phyloP scores from a whole-genome alignment of 2,113 vertebrate species.

The Xiphias gladius region DNA sequence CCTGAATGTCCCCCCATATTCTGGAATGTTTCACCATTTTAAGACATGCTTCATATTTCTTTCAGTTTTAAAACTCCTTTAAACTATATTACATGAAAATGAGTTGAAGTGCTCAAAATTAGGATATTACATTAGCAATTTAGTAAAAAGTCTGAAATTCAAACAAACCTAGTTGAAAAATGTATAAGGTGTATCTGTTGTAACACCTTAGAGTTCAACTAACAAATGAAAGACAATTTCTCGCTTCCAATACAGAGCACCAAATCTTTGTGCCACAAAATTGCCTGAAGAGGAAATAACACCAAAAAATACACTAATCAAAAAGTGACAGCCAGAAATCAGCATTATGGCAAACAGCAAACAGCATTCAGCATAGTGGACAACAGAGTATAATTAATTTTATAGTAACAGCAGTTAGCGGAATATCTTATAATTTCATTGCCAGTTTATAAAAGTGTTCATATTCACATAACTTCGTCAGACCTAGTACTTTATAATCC shows the following conservation, averaged over 20 bases:
- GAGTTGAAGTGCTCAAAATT: background rate
- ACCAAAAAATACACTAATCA: background rate
- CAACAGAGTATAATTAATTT: background rate
- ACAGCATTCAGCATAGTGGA: background rate
- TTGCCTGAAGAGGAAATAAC: too few species aligned
- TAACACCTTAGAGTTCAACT: background rate
- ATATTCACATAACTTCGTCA: background rate
- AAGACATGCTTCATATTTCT: constrained; percentile 38
- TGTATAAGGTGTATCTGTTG: background rate
- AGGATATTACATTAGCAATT: background rate
- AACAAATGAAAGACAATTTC: background rate
- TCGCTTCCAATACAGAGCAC: too few species aligned
- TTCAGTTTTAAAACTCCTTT: constrained; percentile 22
- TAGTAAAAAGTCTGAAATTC: background rate
- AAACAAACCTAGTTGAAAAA: too few species aligned
- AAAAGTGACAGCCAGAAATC: background rate
- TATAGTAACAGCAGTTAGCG: background rate
- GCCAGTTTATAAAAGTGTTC: background rate
- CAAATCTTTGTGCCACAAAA: too few species aligned
- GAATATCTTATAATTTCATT: background rate
- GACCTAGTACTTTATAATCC: background rate
- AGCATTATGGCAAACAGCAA: background rate
- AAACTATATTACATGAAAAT: background rate
- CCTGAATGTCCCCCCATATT: constrained; percentile 60
- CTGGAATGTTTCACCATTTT: constrained; percentile 55